phyloP scores from a whole-genome alignment of 2,113 vertebrate genomes.

The Xiphophorus maculatus region DNA sequence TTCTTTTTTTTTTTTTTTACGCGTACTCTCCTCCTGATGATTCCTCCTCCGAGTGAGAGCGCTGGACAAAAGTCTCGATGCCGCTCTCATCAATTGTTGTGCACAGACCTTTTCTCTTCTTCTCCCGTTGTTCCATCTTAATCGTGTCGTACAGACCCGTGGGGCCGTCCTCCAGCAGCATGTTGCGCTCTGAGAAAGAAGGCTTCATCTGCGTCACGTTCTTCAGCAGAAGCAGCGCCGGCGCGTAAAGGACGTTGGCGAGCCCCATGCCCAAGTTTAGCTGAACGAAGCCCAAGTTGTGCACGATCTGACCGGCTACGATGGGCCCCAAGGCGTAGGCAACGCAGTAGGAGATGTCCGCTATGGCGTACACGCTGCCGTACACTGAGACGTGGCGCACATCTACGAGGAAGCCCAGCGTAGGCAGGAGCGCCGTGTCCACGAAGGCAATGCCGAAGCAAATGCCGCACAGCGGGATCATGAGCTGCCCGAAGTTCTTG shows the following conservation, averaged over 20 bases:
- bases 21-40: slow-evolving; percentile 86
- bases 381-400: slow-evolving; percentile 95
- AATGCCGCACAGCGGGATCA: slow-evolving; percentile 92
- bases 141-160: slow-evolving; percentile 95
- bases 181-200: slow-evolving; percentile 91
- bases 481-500: slow-evolving; percentile 90
- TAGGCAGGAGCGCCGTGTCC: slow-evolving; percentile 95
- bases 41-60: slow-evolving; percentile 83
- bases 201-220: slow-evolving; percentile 92
- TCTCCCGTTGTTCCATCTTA: slow-evolving; percentile 88
- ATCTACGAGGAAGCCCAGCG: slow-evolving; percentile 94
- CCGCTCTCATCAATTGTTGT: slow-evolving; percentile 76
- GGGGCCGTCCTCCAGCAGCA: slow-evolving; percentile 93
- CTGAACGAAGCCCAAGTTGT: slow-evolving; percentile 91
- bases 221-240: slow-evolving; percentile 88
- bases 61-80: slow-evolving; percentile 72
- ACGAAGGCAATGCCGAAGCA: slow-evolving; percentile 98
- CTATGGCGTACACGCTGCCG: slow-evolving; percentile 96
- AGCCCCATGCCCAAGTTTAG: slow-evolving; percentile 97
- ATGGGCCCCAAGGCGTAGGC: slow-evolving; percentile 95
- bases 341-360: slow-evolving; percentile 96
- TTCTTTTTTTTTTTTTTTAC: slow-evolving; percentile 73
- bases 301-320: slow-evolving; percentile 93
- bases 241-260: slow-evolving; percentile 93
- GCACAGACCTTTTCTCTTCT: slow-evolving; percentile 76